These are phyloP conservation scores for Sorex araneus DNA, from an alignment of 2,113 vertebrate genomes.

Conservation along the genomic window DNA sequence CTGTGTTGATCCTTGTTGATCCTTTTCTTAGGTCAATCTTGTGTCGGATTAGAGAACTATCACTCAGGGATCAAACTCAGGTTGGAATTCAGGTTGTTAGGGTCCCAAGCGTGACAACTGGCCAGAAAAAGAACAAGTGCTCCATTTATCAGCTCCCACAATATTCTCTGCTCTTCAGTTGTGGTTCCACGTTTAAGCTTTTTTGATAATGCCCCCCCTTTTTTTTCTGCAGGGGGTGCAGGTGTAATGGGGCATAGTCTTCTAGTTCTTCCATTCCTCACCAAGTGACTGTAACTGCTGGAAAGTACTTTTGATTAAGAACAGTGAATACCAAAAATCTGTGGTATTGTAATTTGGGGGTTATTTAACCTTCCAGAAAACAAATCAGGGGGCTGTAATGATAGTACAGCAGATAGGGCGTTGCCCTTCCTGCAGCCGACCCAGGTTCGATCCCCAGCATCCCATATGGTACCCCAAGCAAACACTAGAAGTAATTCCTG, in stretches of 20 bases:
- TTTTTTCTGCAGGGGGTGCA: no score
- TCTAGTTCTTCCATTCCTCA: background rate
- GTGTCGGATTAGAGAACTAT: background rate
- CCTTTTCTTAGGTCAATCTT: constrained; percentile 1
- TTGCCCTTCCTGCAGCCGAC: no score
- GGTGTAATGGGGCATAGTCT: background rate
- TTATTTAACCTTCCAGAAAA: constrained; percentile 42
- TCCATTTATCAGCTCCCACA: background rate
- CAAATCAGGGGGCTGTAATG: background rate
- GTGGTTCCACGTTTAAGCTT: background rate
- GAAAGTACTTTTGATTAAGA: background rate
- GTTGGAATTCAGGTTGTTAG: background rate
- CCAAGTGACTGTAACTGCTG: background rate
- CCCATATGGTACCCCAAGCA: no score
- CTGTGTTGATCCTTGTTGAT: background rate
- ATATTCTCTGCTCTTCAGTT: background rate
- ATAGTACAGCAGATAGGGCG: no score
- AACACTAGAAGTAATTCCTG: no score
- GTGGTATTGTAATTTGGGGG: background rate
- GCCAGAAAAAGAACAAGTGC: background rate
- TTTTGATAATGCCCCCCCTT: background rate
- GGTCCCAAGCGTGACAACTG: background rate
- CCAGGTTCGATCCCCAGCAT: no score
- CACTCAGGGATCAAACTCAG: background rate
- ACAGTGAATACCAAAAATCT: constrained; percentile 52